A percentile compares a stretch with the other conserved stretches of the same genome.
phyloP scores from a whole-genome alignment of 2,113 vertebrate species.

The Rhinopithecus roxellana region DNA sequence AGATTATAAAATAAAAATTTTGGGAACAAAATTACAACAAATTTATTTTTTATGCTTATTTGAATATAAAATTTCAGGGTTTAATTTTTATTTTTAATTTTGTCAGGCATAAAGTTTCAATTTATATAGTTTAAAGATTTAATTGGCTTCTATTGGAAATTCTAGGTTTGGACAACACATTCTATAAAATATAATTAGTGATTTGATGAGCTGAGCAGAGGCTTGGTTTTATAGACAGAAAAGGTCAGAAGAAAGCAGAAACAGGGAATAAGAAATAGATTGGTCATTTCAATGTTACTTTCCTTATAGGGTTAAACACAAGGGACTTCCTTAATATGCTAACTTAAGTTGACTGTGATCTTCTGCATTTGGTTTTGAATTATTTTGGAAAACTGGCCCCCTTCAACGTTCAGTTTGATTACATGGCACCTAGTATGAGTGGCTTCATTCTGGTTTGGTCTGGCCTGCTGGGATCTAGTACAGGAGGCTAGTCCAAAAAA shows the following conservation, averaged over 20 bases:
- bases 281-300: not conserved
- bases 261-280: not conserved
- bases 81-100: no score
- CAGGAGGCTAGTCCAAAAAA: not conserved
- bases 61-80: not conserved
- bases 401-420: not conserved
- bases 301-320: not conserved
- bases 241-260: not conserved
- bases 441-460: not conserved
- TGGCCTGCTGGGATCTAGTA: not conserved
- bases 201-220: not conserved
- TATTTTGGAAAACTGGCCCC: no score
- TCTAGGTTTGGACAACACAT: not conserved
- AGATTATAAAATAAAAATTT: not conserved
- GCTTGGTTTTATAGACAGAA: not conserved
- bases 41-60: not conserved
- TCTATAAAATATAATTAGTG: not conserved
- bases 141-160: not conserved
- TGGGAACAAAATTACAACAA: not conserved
- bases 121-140: not conserved
- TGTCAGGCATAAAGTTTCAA: no score
- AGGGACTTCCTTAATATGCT: not conserved
- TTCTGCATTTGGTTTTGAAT: no score
- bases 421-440: no score
- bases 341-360: fast-evolving